These are phyloP conservation scores for Noctua pronuba DNA, from an alignment of 2,888 invertebrate species.

Conservation along the genomic window DNA sequence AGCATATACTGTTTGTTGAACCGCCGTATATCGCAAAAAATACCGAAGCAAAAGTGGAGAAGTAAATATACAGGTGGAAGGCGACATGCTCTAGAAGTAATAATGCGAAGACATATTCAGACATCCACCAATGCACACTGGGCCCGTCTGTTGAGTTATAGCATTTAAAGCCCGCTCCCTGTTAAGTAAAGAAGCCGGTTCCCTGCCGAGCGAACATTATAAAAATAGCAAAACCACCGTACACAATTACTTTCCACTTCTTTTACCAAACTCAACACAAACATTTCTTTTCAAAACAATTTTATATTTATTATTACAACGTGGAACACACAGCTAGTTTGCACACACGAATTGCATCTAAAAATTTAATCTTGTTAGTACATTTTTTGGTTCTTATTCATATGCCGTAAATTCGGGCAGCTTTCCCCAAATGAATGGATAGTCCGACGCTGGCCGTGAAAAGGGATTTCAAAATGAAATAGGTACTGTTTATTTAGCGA, in stretches of 20 bases:
- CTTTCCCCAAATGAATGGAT: slow-evolving; percentile 37
- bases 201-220: neutral
- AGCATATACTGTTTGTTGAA: neutral
- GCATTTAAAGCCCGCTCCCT: neutral
- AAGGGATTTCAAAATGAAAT: slow-evolving; percentile 64
- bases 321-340: slow-evolving; percentile 7
- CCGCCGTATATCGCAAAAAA: neutral
- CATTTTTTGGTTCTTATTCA: slow-evolving; percentile 46
- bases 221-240: neutral
- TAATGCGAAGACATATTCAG: neutral
- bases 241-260: neutral
- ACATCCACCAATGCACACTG: neutral
- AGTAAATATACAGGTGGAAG: neutral
- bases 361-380: slow-evolving; percentile 57
- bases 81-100: neutral
- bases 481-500: slow-evolving; percentile 66
- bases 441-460: slow-evolving; percentile 27
- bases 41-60: neutral
- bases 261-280: neutral
- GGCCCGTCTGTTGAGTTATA: neutral
- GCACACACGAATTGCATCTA: slow-evolving; percentile 49
- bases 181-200: neutral
- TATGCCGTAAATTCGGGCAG: slow-evolving; percentile 31
- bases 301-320: slow-evolving; percentile 25
- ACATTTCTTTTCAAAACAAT: slow-evolving; percentile 13